These are phyloP conservation scores for Anabas testudineus DNA, from an alignment of 2,797 vertebrate genomes.

Conservation along the genomic window DNA sequence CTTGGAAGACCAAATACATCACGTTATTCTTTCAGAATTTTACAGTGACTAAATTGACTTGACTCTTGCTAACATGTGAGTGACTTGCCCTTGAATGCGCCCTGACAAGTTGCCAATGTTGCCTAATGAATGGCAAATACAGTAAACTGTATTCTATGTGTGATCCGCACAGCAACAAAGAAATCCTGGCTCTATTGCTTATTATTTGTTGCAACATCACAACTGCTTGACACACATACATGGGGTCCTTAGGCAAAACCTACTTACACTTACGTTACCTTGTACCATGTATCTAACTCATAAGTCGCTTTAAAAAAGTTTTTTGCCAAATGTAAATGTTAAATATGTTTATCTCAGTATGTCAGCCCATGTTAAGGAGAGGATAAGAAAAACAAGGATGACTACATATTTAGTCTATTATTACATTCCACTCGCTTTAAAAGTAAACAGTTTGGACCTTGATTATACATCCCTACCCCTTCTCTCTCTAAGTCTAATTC, in stretches of 20 bases:
- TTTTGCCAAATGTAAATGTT: slow-evolving; percentile 57
- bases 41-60: slow-evolving; percentile 80
- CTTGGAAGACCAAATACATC: slow-evolving; percentile 49
- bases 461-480: slow-evolving; percentile 46
- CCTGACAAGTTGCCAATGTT: slow-evolving; percentile 59
- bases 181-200: slow-evolving; percentile 40
- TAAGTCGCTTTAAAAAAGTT: no score
- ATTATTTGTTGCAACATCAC: slow-evolving; percentile 64
- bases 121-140: slow-evolving; percentile 70
- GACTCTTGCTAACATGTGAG: slow-evolving; percentile 50
- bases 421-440: slow-evolving; percentile 56
- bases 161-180: slow-evolving; percentile 65
- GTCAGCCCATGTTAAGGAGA: slow-evolving; percentile 43
- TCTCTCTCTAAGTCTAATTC: slow-evolving; percentile 63
- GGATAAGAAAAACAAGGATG: slow-evolving; percentile 33
- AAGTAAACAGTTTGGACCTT: slow-evolving; percentile 74
- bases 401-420: slow-evolving; percentile 50
- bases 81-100: slow-evolving; percentile 39
- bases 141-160: slow-evolving; percentile 62
- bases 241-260: no score
- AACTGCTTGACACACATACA: slow-evolving; percentile 37
- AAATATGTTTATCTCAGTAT: slow-evolving; percentile 48
- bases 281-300: no score
- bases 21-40: slow-evolving; percentile 71
- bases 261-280: no score